Conservation (phyloP, 2,797 vertebrate species). For the Arctocebus calabarensis region DNA sequence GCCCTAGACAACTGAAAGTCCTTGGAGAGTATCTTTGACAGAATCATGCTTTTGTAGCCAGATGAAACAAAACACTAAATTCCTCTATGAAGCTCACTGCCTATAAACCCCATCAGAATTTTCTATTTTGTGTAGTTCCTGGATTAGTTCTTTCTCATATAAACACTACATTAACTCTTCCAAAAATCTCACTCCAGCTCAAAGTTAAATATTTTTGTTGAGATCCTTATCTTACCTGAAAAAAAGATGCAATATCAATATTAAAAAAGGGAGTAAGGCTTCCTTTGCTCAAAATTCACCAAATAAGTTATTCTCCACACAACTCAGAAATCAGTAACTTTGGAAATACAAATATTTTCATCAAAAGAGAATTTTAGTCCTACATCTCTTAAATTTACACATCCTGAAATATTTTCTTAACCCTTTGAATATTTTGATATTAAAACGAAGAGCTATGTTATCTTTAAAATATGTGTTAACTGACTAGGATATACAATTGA, state of each 20-base stretch:
- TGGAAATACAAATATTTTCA: constrained; percentile 16
- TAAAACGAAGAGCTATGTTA: background rate
- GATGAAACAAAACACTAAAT: constrained; percentile 35
- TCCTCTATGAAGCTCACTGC: background rate
- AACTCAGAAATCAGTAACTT: background rate
- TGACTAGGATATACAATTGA: background rate
- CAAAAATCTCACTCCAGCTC: background rate
- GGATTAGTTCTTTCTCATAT: background rate
- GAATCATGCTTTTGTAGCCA: constrained; percentile 14
- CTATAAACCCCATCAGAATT: background rate
- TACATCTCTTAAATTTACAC: background rate
- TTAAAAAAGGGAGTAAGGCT: background rate
- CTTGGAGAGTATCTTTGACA: background rate
- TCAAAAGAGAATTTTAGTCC: background rate
- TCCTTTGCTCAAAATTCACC: background rate
- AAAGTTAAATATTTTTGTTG: background rate
- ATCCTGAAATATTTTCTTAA: background rate
- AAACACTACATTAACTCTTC: background rate
- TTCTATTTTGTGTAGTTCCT: background rate
- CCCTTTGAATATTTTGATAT: background rate
- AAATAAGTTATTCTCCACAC: background rate
- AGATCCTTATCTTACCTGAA: background rate
- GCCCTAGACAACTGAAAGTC: background rate
- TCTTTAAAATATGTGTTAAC: background rate
- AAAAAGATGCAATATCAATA: background rate